phyloP scores from a whole-genome alignment of 2,888 invertebrate species.

The Diarsia dahlii region DNA sequence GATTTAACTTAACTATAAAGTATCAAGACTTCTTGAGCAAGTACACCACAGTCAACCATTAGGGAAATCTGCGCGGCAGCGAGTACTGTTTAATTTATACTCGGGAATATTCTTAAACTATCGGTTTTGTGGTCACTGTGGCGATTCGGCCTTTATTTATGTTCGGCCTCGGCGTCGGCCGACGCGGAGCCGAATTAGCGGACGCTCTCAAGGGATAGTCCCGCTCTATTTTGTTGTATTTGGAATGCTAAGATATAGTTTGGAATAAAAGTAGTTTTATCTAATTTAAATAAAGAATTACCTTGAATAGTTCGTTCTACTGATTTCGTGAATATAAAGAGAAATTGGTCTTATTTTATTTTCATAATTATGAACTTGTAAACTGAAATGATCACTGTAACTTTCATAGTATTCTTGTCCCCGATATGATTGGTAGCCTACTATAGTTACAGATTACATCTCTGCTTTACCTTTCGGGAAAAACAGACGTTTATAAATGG shows the following conservation, averaged over 20 bases:
- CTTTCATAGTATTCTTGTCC: too few species aligned
- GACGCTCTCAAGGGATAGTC: slow-evolving; percentile 69
- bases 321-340: background rate
- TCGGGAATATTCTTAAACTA: slow-evolving; percentile 90
- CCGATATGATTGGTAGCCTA: too few species aligned
- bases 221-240: slow-evolving; percentile 66
- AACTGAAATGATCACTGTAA: too few species aligned
- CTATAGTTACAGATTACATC: background rate
- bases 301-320: background rate
- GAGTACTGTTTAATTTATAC: slow-evolving; percentile 89
- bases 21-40: slow-evolving; percentile 71
- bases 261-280: slow-evolving; percentile 22
- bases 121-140: slow-evolving; percentile 87
- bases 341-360: background rate
- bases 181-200: slow-evolving; percentile 74
- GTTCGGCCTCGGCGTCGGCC: slow-evolving; percentile 71
- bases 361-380: too few species aligned
- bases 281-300: slow-evolving; percentile 23
- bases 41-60: slow-evolving; percentile 83
- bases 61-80: slow-evolving; percentile 89
- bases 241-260: slow-evolving; percentile 50
- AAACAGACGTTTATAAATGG: too few species aligned
- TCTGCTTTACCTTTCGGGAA: rapidly evolving
- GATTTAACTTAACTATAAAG: slow-evolving; percentile 47
- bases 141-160: slow-evolving; percentile 86